Evolutionary conservation across 2,113 vertebrate genomes (phyloP).

Genomic region (Passerina amoena): DNA sequence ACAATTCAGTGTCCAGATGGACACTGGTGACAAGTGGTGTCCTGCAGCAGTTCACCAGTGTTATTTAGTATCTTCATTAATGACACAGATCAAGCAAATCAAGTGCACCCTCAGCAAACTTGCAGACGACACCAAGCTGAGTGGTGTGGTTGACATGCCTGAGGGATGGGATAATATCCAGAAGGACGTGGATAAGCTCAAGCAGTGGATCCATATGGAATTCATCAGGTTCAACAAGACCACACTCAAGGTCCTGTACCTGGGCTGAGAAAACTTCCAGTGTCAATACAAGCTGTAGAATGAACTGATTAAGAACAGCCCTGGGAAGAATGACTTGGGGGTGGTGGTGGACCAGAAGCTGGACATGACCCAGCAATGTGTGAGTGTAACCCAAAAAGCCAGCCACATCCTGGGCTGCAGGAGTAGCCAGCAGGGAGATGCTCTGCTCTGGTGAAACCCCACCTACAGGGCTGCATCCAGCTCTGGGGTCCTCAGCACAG

Average conservation of each 20-base stretch:
- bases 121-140: neutral
- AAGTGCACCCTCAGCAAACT: neutral
- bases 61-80: neutral
- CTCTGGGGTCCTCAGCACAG: neutral
- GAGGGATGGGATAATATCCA: neutral
- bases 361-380: neutral
- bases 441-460: neutral
- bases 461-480: neutral
- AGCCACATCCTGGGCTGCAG: neutral
- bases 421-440: neutral
- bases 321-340: neutral
- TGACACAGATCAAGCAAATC: neutral
- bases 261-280: neutral
- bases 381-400: fast-evolving
- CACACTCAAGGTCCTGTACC: neutral
- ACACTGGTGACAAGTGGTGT: neutral
- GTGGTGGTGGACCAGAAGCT: neutral
- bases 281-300: neutral
- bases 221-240: neutral
- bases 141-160: fast-evolving
- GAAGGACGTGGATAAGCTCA: neutral
- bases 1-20: neutral
- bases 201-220: neutral
- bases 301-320: neutral
- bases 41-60: too few relatives aligned